These are phyloP conservation scores for Melanostoma scalare DNA, from an alignment of 2,888 invertebrate genomes.

Conservation along the genomic window DNA sequence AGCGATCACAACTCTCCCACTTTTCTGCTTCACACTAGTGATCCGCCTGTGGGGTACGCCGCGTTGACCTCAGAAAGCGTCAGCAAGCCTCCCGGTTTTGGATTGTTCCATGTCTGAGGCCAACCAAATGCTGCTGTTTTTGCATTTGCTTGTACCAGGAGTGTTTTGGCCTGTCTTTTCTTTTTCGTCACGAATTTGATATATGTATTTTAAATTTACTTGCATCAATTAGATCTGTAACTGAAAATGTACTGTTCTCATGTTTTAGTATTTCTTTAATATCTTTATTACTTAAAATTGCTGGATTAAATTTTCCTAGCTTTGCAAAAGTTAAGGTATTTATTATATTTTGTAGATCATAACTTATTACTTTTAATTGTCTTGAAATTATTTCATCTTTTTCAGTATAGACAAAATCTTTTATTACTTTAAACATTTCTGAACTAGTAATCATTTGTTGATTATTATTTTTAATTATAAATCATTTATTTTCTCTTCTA, in stretches of 20 bases:
- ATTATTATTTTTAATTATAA: conserved; percentile 18
- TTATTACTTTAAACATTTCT: conserved; percentile 20
- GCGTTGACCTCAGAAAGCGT: too few species aligned
- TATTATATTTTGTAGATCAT: conserved; percentile 26
- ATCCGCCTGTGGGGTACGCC: too few species aligned
- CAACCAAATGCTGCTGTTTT: too few species aligned
- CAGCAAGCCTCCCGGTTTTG: too few species aligned
- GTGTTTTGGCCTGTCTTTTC: too few species aligned
- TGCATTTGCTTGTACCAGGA: too few species aligned
- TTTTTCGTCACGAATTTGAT: too few species aligned
- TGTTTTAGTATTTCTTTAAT: conserved; percentile 8
- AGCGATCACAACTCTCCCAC: too few species aligned
- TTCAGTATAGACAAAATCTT: conserved; percentile 27
- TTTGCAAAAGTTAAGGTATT: conserved; percentile 19
- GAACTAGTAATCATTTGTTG: conserved; percentile 24
- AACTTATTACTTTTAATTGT: conserved; percentile 24
- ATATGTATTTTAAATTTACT: conserved; percentile 28
- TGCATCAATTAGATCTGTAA: conserved; percentile 27
- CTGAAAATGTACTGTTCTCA: not conserved
- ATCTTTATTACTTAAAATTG: conserved; percentile 17
- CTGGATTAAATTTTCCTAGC: conserved; percentile 15
- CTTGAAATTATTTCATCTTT: conserved; percentile 19
- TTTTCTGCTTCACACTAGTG: too few species aligned
- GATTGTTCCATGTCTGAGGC: too few species aligned
- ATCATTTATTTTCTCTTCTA: conserved; percentile 20